Evolutionary conservation across 1,140 invertebrate genomes (phyloP).

Genomic region (Drepana arcuata): DNA sequence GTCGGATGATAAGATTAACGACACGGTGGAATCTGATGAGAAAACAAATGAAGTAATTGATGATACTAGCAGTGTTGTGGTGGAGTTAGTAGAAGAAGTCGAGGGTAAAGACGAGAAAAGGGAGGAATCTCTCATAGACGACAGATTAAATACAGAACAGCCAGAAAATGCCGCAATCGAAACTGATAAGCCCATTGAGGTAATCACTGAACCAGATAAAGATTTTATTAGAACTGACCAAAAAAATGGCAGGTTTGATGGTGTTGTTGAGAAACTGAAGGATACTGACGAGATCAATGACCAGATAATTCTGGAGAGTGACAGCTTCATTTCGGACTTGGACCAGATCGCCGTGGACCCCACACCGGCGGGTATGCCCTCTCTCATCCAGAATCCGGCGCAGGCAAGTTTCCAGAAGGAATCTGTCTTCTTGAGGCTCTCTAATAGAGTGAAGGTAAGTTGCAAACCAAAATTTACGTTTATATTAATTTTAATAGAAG

Average conservation of each 20-base stretch:
- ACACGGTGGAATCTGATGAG: conserved; percentile 33
- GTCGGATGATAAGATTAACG: conserved; percentile 36
- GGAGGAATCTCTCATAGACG: conserved; percentile 25
- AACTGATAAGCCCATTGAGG: conserved; percentile 27
- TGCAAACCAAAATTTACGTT: no score
- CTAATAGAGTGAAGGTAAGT: conserved; percentile 93
- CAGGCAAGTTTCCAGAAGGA: conserved; percentile 81
- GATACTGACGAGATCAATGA: conserved; percentile 52
- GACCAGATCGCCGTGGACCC: conserved; percentile 64
- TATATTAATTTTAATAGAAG: no score
- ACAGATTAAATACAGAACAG: conserved; percentile 24
- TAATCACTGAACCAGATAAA: conserved; percentile 29
- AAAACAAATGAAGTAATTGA: conserved; percentile 33
- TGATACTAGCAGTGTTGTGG: conserved; percentile 20
- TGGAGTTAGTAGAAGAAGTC: conserved; percentile 39
- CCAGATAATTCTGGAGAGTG: conserved; percentile 55
- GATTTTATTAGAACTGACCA: conserved; percentile 33
- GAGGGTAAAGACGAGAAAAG: conserved; percentile 28
- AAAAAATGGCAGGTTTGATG: conserved; percentile 41
- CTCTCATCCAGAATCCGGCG: conserved; percentile 63
- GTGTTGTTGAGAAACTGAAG: conserved; percentile 39
- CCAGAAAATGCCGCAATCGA: conserved; percentile 25
- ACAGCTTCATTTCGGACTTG: conserved; percentile 60
- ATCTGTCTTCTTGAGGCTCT: conserved; percentile 94
- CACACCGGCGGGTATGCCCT: conserved; percentile 32